These are phyloP conservation scores for Mastomys coucha DNA, from an alignment of 2,113 vertebrate genomes.

Conservation along the genomic window DNA sequence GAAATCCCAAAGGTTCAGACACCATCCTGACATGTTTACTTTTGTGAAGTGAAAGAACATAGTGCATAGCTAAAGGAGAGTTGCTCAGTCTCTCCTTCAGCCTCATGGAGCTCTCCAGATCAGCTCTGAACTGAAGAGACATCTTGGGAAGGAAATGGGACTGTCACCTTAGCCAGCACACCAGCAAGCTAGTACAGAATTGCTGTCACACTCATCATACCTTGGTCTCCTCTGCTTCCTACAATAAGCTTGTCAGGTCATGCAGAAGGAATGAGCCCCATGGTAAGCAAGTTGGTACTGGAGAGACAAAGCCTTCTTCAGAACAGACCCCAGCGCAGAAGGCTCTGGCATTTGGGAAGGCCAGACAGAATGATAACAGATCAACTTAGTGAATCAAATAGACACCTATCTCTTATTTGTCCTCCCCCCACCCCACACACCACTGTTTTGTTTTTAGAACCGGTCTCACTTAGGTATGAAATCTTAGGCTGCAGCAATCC, in stretches of 20 bases:
- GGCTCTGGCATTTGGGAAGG: background rate
- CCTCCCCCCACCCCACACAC: too few relatives aligned
- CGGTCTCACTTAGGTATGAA: background rate
- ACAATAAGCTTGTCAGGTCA: background rate
- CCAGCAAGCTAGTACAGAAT: background rate
- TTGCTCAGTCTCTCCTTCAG: background rate
- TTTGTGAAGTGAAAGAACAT: too few relatives aligned
- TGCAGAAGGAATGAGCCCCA: background rate
- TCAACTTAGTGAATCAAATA: background rate
- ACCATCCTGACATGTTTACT: background rate
- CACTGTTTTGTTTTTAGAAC: background rate
- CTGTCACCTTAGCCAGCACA: background rate
- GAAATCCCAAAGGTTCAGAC: slow-evolving; percentile 32
- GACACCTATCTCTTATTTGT: background rate
- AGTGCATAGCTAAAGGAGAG: too few relatives aligned
- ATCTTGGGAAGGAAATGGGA: background rate
- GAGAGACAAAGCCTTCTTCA: background rate
- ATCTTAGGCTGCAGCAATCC: background rate
- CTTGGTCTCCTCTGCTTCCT: background rate
- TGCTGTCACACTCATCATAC: background rate
- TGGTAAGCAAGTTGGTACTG: background rate
- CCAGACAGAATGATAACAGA: background rate
- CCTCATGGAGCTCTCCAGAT: background rate
- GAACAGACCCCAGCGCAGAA: background rate
- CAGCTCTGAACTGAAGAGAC: background rate